These are phyloP conservation scores for Delichon dasypus DNA, from an alignment of 2,797 vertebrate species.

Conservation along the genomic window DNA sequence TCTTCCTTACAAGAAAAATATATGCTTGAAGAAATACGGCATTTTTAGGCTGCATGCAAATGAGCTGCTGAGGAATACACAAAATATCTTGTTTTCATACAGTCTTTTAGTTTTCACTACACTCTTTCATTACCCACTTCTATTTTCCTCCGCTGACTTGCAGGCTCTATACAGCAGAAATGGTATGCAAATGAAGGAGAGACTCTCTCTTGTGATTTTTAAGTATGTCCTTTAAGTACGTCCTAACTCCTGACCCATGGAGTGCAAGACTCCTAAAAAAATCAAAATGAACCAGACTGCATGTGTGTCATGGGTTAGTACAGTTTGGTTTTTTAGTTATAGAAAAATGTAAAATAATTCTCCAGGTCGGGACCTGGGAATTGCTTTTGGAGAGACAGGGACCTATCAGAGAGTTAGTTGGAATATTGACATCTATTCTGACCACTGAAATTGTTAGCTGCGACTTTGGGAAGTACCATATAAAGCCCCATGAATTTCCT, in stretches of 20 bases:
- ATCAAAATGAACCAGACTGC: background rate
- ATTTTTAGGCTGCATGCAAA: background rate
- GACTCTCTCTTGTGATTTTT: background rate
- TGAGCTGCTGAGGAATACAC: background rate
- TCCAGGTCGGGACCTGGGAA: too few relatives aligned
- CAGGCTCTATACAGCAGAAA: background rate
- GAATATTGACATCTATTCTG: too few relatives aligned
- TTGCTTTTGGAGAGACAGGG: too few relatives aligned
- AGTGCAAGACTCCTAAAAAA: slow-evolving; percentile 8
- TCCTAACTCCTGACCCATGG: background rate
- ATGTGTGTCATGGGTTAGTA: too few relatives aligned
- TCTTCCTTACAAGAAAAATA: background rate
- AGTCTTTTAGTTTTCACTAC: background rate
- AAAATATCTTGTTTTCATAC: background rate
- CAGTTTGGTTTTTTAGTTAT: too few relatives aligned
- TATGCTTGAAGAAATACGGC: background rate
- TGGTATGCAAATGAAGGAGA: background rate
- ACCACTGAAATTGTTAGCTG: too few relatives aligned
- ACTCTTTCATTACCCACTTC: background rate
- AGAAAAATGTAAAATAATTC: too few relatives aligned
- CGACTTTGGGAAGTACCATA: too few relatives aligned
- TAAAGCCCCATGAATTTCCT: too few relatives aligned
- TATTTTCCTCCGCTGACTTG: background rate
- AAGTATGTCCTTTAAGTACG: background rate
- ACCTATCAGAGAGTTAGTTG: too few relatives aligned